Percentiles rank a stretch among this genome's conserved stretches.
Conservation (phyloP, 92 coral and sea anemone species). For the Zoanthus gigantus region DNA sequence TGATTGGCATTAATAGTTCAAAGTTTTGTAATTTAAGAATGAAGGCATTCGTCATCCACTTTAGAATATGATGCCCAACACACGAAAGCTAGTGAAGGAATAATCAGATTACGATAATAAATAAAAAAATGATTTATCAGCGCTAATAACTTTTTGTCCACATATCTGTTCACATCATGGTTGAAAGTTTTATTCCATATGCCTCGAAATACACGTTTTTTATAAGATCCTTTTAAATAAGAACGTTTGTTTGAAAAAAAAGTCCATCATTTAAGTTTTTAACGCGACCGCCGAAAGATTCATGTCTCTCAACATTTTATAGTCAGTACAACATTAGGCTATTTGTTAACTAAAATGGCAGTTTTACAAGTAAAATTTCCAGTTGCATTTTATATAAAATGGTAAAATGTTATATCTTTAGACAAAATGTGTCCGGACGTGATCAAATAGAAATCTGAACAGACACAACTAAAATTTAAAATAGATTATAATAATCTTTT, state of each 20-base stretch:
- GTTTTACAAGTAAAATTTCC: no score
- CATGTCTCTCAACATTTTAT: no score
- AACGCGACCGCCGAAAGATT: no score
- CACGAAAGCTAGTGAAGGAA: constrained; percentile 19
- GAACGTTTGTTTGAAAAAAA: neutral
- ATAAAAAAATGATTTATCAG: constrained; percentile 10
- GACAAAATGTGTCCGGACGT: no score
- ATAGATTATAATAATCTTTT: no score
- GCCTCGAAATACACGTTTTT: neutral
- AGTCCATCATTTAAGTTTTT: no score
- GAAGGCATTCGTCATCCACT: constrained; percentile 24
- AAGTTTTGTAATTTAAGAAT: neutral
- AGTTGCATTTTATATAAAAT: no score
- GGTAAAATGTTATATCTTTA: no score
- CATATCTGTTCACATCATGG: constrained; percentile 26
- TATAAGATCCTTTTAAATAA: neutral
- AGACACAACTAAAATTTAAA: no score
- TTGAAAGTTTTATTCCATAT: neutral
- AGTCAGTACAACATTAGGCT: no score
- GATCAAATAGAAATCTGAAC: no score
- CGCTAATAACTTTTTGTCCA: neutral
- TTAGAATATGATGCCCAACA: constrained; percentile 22
- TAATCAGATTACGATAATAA: constrained; percentile 36
- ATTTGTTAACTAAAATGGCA: no score
- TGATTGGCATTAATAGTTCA: neutral